Evolutionary conservation across 2,797 vertebrate species (phyloP), one percentile per base, ranked within the genome.

Genomic region (Microcaecilia unicolor): DNA sequence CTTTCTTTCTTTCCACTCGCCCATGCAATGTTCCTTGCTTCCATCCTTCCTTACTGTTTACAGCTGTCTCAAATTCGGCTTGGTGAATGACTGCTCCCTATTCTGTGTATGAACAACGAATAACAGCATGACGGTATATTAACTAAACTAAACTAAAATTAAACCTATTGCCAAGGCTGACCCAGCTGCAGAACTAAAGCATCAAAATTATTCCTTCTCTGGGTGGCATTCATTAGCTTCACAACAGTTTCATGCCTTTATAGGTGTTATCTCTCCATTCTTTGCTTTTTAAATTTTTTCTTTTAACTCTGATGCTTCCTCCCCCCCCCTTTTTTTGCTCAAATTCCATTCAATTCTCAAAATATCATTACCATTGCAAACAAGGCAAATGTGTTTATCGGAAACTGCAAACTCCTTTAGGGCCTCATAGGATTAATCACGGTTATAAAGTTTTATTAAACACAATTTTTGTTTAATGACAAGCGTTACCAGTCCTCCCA

Each of bases 371-470:
- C 77, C 76, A 80, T 83, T 84, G 81, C 84, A 85, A 81, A 84
- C 83, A 83, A 81, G 78, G 77, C 73, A 82, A 86, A 84, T 79
- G 75, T 85, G 83, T 85, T 84, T 84, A 84, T 84, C 81, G 83
- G 81, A 76, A 84, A 77, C 67, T 76, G 73, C 79, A 83, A 85
- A 85, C 78, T 84, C 84, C 84, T 84, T 80, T 67, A 84, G 79
- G 81, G 81, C 83, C 83, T 84, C 85, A 77, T 83, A 84, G 84
- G 85, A 87, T 87, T 87, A 86, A 88, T 88, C 83, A 85, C 60
- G 80, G 84, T 84, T 86, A 86, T 88, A 86, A 86, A 86, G 85
- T 88, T 88, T 88, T 87, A 87, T 88, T 87, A 88, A 85, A 86
- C 80, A 81, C 84, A 85, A 84, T 87, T 87, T 87, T 87, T 81